Percentiles rank a stretch among this genome's conserved stretches.
These are phyloP conservation scores for Grammomys dolichurus DNA, from an alignment of 2,113 vertebrate species.

Conservation along the genomic window DNA sequence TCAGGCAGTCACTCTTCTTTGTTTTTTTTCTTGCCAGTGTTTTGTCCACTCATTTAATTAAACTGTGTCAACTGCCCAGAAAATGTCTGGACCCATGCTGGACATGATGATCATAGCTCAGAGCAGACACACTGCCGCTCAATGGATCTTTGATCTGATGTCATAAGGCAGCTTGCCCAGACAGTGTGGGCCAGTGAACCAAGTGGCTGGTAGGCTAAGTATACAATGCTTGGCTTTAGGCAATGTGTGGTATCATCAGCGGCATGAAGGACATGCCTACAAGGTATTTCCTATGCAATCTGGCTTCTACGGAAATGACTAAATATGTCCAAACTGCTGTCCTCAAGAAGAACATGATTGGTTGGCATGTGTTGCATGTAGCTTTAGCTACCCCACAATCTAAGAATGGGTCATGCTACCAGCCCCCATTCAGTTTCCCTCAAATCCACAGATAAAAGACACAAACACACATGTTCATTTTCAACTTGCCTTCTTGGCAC, in stretches of 20 bases:
- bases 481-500: too few species aligned
- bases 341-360: not conserved
- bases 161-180: not conserved
- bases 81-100: slow-evolving; percentile 69
- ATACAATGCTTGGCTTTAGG: not conserved
- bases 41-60: slow-evolving; percentile 80
- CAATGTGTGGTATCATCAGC: not conserved
- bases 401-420: too few species aligned
- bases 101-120: slow-evolving; percentile 30
- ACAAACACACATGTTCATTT: too few species aligned
- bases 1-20: slow-evolving; percentile 69
- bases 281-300: not conserved
- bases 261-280: not conserved
- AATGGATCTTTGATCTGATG: not conserved
- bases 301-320: not conserved
- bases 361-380: not conserved
- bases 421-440: too few species aligned
- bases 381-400: too few species aligned
- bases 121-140: not conserved
- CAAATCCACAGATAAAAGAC: too few species aligned
- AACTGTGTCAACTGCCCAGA: slow-evolving; percentile 69
- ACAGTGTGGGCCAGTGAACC: not conserved
- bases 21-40: slow-evolving; percentile 53
- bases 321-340: not conserved
- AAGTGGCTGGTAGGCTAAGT: rapidly evolving